A percentile compares a stretch with the other conserved stretches of the same genome.
Conservation (phyloP, 2,113 vertebrate genomes). For the Nicator chloris region DNA sequence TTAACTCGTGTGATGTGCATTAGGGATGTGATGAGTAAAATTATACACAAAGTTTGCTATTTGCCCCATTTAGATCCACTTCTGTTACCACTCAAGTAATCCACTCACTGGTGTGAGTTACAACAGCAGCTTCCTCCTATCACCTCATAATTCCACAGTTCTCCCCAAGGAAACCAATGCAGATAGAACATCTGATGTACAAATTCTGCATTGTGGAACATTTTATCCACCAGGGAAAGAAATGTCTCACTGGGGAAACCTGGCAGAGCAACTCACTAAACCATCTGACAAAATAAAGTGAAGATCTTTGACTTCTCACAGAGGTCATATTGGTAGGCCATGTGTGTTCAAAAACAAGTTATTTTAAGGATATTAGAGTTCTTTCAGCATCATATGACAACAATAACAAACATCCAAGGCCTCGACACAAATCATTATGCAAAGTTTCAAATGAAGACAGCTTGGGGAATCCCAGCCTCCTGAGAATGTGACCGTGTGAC, state of each 20-base stretch:
- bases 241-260: not conserved
- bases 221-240: not conserved
- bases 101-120: not conserved
- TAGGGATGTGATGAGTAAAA: not conserved
- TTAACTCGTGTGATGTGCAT: not conserved
- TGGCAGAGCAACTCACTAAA: not conserved
- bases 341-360: not conserved
- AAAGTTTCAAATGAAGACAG: not conserved
- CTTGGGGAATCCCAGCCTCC: not conserved
- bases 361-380: not conserved
- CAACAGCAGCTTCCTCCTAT: not conserved
- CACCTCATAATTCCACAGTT: not conserved
- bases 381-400: not conserved
- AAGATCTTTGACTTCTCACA: not conserved
- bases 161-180: not conserved
- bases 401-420: not conserved
- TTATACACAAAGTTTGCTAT: not conserved
- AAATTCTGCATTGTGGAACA: not conserved
- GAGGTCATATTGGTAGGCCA: not conserved
- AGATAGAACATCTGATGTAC: not conserved
- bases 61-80: not conserved
- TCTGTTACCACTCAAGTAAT: not conserved
- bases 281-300: not conserved
- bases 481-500: not conserved
- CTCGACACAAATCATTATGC: not conserved